phyloP scores from a whole-genome alignment of 2,113 vertebrate genomes.

The Heteronetta atricapilla region DNA sequence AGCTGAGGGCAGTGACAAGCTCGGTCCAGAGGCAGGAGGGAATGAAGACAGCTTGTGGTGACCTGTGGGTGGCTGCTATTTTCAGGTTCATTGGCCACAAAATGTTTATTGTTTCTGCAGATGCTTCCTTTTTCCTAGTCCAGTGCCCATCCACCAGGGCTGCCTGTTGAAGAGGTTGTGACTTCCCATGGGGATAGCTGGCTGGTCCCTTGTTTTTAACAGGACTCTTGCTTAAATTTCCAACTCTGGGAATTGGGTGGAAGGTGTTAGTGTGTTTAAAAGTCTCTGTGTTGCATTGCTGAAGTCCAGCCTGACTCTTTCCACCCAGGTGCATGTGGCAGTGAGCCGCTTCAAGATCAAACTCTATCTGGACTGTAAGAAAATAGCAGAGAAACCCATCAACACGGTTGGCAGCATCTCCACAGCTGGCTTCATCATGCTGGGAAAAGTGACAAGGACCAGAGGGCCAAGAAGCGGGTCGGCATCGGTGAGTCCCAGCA shows the following conservation, averaged over 20 bases:
- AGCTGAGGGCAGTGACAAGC: not conserved
- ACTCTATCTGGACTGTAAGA: conserved; percentile 90
- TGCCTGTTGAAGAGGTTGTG: not conserved
- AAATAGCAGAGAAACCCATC: conserved; percentile 81
- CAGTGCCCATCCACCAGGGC: not conserved
- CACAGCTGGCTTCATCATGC: conserved; percentile 84
- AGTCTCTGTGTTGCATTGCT: accelerated
- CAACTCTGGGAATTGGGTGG: not conserved
- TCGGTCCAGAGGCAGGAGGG: not conserved
- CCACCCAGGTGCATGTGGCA: conserved; percentile 85
- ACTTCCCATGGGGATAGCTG: no score
- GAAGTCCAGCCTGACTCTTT: not conserved
- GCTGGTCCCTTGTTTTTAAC: not conserved
- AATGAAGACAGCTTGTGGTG: not conserved
- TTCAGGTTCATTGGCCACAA: not conserved
- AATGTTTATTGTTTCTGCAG: no score
- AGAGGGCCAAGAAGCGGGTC: conserved; percentile 88
- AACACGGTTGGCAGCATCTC: conserved; percentile 79
- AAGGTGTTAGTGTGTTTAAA: not conserved
- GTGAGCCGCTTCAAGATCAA: conserved; percentile 84
- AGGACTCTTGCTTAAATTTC: not conserved
- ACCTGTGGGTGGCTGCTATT: not conserved
- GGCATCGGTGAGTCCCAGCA: conserved; percentile 71
- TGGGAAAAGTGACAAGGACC: conserved; percentile 88
- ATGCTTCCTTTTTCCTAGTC: not conserved